phyloP scores from a whole-genome alignment of 2,797 vertebrate species.

The Masticophis lateralis region DNA sequence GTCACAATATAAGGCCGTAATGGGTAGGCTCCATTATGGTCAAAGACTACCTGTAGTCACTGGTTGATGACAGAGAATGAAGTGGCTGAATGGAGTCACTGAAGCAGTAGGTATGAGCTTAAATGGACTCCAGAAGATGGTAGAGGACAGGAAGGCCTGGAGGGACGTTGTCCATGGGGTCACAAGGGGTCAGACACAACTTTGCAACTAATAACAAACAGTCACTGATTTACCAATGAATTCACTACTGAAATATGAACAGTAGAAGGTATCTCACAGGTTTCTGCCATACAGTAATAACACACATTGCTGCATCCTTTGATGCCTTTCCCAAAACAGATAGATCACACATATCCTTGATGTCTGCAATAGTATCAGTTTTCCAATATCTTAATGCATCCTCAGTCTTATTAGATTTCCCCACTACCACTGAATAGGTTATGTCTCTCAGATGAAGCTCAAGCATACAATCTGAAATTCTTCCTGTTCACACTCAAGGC shows the following conservation, averaged over 20 bases:
- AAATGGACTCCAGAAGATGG: too few species aligned
- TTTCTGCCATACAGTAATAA: neutral
- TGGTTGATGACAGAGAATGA: neutral
- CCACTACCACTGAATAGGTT: neutral
- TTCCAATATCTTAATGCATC: neutral
- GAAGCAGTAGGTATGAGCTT: too few species aligned
- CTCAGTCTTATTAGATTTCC: neutral
- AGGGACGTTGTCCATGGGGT: too few species aligned
- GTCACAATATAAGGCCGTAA: neutral
- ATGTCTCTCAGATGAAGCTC: neutral
- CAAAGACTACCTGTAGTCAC: neutral
- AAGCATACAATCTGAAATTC: neutral
- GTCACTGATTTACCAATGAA: neutral
- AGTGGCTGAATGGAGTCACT: too few species aligned
- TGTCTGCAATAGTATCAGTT: neutral
- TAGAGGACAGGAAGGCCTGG: too few species aligned
- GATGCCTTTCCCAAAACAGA: neutral
- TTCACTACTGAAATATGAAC: neutral
- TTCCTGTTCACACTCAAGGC: neutral
- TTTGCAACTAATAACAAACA: too few species aligned
- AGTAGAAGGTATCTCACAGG: neutral
- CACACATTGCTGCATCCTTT: neutral
- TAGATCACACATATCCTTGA: neutral
- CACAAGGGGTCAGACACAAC: too few species aligned
- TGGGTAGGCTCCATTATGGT: neutral